Evolutionary conservation across 2,113 vertebrate species (phyloP), one percentile per base, ranked within the genome.

Genomic region (Dromaius novaehollandiae): DNA sequence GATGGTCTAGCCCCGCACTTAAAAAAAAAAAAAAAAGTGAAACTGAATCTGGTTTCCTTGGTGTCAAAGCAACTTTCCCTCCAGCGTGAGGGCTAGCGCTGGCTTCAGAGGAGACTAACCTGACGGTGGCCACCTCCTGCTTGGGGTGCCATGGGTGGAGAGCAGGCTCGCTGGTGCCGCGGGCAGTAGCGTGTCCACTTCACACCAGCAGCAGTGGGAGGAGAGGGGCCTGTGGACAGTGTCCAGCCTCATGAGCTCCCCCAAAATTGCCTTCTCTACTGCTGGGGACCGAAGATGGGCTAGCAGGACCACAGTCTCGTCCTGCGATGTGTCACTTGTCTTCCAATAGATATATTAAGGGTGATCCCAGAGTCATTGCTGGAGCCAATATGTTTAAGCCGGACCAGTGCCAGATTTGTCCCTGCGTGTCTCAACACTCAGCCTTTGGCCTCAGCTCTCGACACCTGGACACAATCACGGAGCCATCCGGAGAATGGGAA

Each of bases 401-500:
- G 7, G 80, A 83, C 30, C 0, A 9, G 38, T n/a, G 63, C 73
- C 87, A 85, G 56, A 94, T 92, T 61, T 42, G 19, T 79, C 90
- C 44, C 82, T 61, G 38, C 60, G 60, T 51, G 24, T 44, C 76
- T 40, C 73, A 40, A 50, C 0, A 1, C 38, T 84, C 91, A 73
- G 73, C 55, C 80, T 25, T 66, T 11, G 0, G 93, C 36, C 70
- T 79, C 22, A 0, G n/a, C 63, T 85, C 77, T 56, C 64, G 3
- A 3, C 96, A 96, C 97, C 96, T 97, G 97, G 94, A 89, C 0
- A 1, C 83, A 90, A 96, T 93, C 96, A 92, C 73, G 40, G 76
- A 85, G 40, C 78, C 10, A 1, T 5, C 2, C 2, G 0, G 82
- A 82, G 74, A 83, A 70, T 64, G 89, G 82, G 82, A 93, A 96